Percentiles rank a stretch among this genome's conserved stretches.
Conservation (phyloP, 2,797 vertebrate genomes). For the Psittacula echo region DNA sequence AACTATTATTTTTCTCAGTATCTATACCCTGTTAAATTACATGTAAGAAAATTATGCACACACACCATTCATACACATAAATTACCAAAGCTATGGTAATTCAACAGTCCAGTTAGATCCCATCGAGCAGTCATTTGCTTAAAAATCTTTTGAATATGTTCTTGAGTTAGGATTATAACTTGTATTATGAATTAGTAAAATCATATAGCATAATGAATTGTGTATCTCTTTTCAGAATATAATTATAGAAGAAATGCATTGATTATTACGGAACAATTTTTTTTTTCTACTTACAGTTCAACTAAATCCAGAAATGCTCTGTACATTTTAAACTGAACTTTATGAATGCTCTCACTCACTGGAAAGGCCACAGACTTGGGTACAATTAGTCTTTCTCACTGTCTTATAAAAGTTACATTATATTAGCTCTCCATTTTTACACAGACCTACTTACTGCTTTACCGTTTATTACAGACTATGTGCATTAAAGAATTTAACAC, state of each 20-base stretch:
- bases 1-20: neutral
- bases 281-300: neutral
- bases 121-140: neutral
- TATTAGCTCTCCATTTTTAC: neutral
- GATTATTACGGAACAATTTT: neutral
- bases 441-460: neutral
- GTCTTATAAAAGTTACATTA: neutral
- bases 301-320: constrained; percentile 26
- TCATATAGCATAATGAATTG: neutral
- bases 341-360: neutral
- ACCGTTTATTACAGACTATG: neutral
- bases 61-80: neutral
- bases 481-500: neutral
- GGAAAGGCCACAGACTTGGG: neutral
- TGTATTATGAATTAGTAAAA: neutral
- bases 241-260: neutral
- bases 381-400: neutral
- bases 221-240: neutral
- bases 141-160: neutral
- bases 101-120: neutral
- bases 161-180: neutral
- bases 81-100: neutral
- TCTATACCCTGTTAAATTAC: neutral
- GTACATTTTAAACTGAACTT: neutral
- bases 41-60: neutral